These are phyloP conservation scores for Dysmachus trigonus DNA, from an alignment of 2,888 invertebrate genomes.

Conservation along the genomic window DNA sequence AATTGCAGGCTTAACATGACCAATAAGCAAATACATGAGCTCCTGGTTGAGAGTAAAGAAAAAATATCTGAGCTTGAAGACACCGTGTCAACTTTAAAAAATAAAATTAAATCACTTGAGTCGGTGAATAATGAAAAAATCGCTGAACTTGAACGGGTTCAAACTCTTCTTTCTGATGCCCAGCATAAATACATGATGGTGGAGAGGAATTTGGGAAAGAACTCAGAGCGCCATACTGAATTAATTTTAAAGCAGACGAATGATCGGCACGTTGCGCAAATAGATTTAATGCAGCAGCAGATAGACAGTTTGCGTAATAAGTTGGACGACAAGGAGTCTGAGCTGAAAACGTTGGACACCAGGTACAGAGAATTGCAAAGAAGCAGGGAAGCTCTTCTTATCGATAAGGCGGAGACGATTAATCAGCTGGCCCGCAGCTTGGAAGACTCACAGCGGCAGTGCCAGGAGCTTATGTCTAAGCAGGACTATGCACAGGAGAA, in stretches of 20 bases:
- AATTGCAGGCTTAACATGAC: constrained; percentile 69
- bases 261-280: constrained; percentile 65
- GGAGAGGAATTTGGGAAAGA: constrained; percentile 56
- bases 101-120: constrained; percentile 64
- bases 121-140: constrained; percentile 66
- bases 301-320: constrained; percentile 63
- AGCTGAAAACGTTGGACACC: constrained; percentile 67
- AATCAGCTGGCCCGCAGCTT: constrained; percentile 71
- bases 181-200: constrained; percentile 63
- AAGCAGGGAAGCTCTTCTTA: constrained; percentile 70
- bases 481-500: constrained; percentile 59
- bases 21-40: constrained; percentile 71
- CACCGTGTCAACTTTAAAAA: constrained; percentile 56
- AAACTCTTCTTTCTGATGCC: constrained; percentile 66
- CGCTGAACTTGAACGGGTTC: constrained; percentile 68
- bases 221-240: constrained; percentile 59
- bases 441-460: constrained; percentile 69
- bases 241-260: constrained; percentile 64
- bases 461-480: constrained; percentile 59
- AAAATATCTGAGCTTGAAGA: constrained; percentile 61
- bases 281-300: constrained; percentile 66
- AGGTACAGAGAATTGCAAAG: constrained; percentile 69
- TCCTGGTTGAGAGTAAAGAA: constrained; percentile 66
- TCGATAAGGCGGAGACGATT: constrained; percentile 72
- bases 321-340: constrained; percentile 65